Evolutionary conservation across 2,113 vertebrate species (phyloP), one percentile per base, ranked within the genome.

Genomic region (Tachycineta bicolor): DNA sequence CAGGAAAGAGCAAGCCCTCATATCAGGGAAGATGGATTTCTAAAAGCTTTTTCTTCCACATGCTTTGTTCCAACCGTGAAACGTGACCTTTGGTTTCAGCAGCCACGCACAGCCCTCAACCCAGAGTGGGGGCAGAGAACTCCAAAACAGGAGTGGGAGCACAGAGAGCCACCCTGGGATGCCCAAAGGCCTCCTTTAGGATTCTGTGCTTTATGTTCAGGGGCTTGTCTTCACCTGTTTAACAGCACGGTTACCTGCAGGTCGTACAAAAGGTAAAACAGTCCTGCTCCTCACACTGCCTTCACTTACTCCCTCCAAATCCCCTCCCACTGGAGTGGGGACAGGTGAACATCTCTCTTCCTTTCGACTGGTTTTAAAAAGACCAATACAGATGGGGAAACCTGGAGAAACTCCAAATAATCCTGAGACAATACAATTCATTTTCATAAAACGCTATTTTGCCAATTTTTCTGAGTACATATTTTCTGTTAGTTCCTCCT

Each of bases 31-130:
- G 59, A 62, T 41, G 83, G 41, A 44, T 63, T 87, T 90, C 78
- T 60, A 77, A 89, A 90, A 94, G 71, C 46, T 77, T 69, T 83
- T 90, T 47, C 79, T 80, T 92, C 87, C 83, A 80, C 24, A 4
- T 53, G 53, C 31, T 90, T 80, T 79, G 34, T 21, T 92, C 68
- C 63, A 69, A 20, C 19, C 41, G 75, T 49, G 69, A 49, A 60
- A 80, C 22, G 3, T 69, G 83, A 83, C 89, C 80, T 94, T 76
- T 65, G 55, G 12, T 69, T 86, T 60, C 39, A 56, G 29, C 21
- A 80, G 71, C 39, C 28, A 28, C 1, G 43, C 12, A 49, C 53
- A 87, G 19, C 63, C 23, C 81, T 49, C 19, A 39, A 12, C 64
- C 47, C 69, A 55, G 53, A 16, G 8, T 5, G 5, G 20, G 50